Conservation (phyloP, 2,797 vertebrate species). For the Liasis olivaceus region DNA sequence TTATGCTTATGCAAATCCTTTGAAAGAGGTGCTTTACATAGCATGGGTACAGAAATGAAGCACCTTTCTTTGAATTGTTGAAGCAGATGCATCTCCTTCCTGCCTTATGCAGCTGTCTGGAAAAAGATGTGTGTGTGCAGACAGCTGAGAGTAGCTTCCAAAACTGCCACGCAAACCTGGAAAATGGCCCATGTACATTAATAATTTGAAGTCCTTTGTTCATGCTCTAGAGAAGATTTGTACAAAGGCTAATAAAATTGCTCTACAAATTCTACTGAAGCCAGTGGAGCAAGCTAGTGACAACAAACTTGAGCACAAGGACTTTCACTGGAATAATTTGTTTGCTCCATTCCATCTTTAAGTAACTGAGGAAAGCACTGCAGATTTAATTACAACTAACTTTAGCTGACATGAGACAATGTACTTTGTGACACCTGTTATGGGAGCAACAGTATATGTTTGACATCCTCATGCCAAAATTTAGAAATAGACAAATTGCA, state of each 20-base stretch:
- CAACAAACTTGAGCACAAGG: neutral
- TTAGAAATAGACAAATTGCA: neutral
- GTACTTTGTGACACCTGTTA: neutral
- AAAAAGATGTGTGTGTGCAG: neutral
- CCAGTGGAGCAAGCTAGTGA: neutral
- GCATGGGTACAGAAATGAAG: neutral
- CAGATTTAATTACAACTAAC: neutral
- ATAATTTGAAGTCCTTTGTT: neutral
- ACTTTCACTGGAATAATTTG: neutral
- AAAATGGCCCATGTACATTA: neutral
- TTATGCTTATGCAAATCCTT: neutral
- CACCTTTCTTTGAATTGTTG: neutral
- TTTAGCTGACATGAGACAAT: neutral
- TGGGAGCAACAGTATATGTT: neutral
- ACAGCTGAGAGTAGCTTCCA: neutral
- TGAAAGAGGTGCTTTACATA: neutral
- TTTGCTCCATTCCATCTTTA: neutral
- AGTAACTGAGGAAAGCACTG: neutral
- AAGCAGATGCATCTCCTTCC: neutral
- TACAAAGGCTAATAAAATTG: neutral
- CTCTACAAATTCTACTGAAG: neutral
- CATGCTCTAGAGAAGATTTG: neutral
- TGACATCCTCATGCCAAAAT: neutral
- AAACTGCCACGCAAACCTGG: neutral
- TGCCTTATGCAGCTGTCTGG: neutral